These are phyloP conservation scores for Troilus luridus DNA, from an alignment of 2,888 invertebrate genomes.

Conservation along the genomic window DNA sequence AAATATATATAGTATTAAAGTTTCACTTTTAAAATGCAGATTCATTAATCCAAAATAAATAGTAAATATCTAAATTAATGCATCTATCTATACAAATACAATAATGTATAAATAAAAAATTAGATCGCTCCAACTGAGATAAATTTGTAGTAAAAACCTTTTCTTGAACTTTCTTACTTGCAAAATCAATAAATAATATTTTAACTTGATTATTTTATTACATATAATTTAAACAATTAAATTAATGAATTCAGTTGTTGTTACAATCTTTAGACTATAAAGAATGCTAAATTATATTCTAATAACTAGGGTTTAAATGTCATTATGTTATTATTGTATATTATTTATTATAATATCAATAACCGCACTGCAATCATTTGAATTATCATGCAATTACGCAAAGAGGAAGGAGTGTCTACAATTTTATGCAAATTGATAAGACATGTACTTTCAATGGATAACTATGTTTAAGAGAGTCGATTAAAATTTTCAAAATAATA, in stretches of 20 bases:
- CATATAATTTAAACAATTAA: background rate
- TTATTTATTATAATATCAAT: too few species aligned
- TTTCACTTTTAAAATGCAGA: too few species aligned
- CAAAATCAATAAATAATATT: background rate
- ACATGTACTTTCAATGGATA: background rate
- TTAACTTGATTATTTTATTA: background rate
- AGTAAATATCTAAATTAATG: too few species aligned
- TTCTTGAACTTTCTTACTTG: background rate
- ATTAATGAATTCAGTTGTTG: background rate
- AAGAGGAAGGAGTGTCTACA: background rate
- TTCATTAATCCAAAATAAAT: too few species aligned
- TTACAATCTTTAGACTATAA: background rate
- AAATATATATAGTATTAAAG: too few species aligned
- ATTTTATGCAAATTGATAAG: conserved; percentile 1
- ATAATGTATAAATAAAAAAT: too few species aligned
- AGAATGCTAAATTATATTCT: background rate
- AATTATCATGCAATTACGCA: background rate
- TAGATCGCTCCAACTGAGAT: too few species aligned
- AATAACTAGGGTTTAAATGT: background rate
- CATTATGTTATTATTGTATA: background rate
- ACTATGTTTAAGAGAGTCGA: background rate
- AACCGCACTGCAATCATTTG: background rate
- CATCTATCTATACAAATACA: too few species aligned
- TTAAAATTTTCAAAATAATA: background rate
- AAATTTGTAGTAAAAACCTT: too few species aligned